These are phyloP conservation scores for Microchrysa polita DNA, from an alignment of 2,888 invertebrate genomes.

Conservation along the genomic window DNA sequence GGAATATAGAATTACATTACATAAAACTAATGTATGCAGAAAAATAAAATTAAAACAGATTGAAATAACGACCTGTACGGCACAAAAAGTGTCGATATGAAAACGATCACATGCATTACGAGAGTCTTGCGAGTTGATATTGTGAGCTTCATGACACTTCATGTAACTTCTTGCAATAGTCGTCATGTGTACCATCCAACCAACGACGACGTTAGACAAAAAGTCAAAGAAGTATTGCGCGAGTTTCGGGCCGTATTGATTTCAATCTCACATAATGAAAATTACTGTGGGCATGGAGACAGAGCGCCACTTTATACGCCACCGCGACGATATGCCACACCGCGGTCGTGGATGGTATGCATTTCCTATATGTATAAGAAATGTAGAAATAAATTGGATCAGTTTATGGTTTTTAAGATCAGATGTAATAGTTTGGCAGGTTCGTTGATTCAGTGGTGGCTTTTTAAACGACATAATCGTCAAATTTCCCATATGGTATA, in stretches of 20 bases:
- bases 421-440: constrained; percentile 28
- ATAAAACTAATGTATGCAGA: constrained; percentile 15
- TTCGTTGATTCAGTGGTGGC: constrained; percentile 7
- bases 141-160: neutral
- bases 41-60: constrained; percentile 1
- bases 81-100: too few species aligned
- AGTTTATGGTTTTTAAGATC: constrained; percentile 34
- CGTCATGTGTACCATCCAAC: neutral
- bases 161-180: constrained; percentile 26
- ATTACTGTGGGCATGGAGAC: neutral
- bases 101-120: constrained; percentile 18
- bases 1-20: constrained; percentile 36
- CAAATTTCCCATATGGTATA: constrained; percentile 48
- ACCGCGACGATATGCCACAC: neutral
- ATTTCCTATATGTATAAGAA: constrained; percentile 8
- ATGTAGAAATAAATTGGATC: constrained; percentile 26
- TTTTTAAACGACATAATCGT: constrained; percentile 45
- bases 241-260: neutral
- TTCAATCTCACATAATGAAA: too few species aligned
- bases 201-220: constrained; percentile 12
- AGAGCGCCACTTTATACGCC: neutral
- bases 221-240: constrained; percentile 30
- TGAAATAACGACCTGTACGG: too few species aligned
- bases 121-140: neutral
- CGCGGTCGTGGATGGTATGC: neutral